These are phyloP conservation scores for Basileuterus tristriatus DNA, from an alignment of 2,797 vertebrate genomes.

Conservation along the genomic window DNA sequence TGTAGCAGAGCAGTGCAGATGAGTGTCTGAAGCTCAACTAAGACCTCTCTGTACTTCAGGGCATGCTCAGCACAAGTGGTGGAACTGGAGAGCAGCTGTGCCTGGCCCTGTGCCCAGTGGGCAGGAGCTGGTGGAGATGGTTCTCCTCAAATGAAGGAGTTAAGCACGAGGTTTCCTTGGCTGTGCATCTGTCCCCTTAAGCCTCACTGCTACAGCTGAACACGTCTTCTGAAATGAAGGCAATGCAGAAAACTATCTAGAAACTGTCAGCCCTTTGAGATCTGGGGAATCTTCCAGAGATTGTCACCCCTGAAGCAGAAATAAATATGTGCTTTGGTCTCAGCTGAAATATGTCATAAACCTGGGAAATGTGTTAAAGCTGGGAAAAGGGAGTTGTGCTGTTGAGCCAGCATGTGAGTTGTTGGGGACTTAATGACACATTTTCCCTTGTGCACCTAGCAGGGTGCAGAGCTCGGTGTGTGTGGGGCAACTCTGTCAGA, in stretches of 20 bases:
- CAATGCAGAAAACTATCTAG: not conserved
- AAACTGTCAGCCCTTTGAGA: not conserved
- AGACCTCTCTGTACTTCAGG: not conserved
- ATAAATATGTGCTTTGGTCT: not conserved
- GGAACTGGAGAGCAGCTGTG: not conserved
- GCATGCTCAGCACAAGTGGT: not conserved
- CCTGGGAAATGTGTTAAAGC: not conserved
- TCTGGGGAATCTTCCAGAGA: not conserved
- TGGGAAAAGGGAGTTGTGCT: not conserved
- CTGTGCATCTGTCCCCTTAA: not conserved
- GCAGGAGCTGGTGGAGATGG: not conserved
- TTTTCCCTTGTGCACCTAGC: not conserved
- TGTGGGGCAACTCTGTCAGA: not conserved
- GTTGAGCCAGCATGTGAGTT: not conserved
- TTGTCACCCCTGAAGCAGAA: not conserved
- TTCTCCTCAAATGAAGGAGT: not conserved
- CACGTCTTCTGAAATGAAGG: not conserved
- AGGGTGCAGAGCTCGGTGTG: not conserved
- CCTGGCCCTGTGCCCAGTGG: not conserved
- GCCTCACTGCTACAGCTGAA: not conserved
- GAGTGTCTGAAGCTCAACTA: not conserved
- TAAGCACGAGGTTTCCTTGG: not conserved
- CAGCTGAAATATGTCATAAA: not conserved
- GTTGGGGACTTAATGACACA: not conserved
- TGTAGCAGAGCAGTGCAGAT: not conserved